A percentile compares a stretch with the other conserved stretches of the same genome.
Conservation (phyloP, 2,113 vertebrate genomes). For the Hippoglossus stenolepis region DNA sequence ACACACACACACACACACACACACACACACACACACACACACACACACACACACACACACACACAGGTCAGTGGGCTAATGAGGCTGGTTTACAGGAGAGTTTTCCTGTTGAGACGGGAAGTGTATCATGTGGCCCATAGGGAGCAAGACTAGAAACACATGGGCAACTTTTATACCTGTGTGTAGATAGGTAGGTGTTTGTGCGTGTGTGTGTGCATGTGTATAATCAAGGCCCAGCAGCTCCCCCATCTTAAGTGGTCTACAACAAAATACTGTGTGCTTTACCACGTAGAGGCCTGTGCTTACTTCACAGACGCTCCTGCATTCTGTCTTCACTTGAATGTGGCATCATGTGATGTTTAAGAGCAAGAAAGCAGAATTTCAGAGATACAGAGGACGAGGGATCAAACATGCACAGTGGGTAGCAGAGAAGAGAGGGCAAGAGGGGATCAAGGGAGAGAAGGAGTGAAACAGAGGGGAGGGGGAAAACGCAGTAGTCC, state of each 20-base stretch:
- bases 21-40: slow-evolving; percentile 38
- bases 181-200: slow-evolving; percentile 29
- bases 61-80: slow-evolving; percentile 70
- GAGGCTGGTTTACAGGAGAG: slow-evolving; percentile 72
- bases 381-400: not conserved
- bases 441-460: not conserved
- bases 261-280: slow-evolving; percentile 42
- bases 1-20: slow-evolving; percentile 40
- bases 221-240: slow-evolving; percentile 12
- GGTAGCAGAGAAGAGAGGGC: slow-evolving; percentile 17
- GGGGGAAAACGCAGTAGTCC: not conserved
- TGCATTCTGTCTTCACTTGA: not conserved
- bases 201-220: slow-evolving; percentile 18
- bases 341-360: slow-evolving; percentile 9
- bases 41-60: slow-evolving; percentile 37
- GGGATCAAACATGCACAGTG: not conserved
- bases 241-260: slow-evolving; percentile 40
- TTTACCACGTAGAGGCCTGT: not conserved
- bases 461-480: too few relatives aligned
- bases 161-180: slow-evolving; percentile 53
- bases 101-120: slow-evolving; percentile 76
- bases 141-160: slow-evolving; percentile 72
- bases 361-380: not conserved
- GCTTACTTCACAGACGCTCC: not conserved
- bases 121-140: slow-evolving; percentile 69